Percentiles rank a stretch among this genome's conserved stretches.
phyloP scores from a whole-genome alignment of 2,113 vertebrate species.

The Noctilio leporinus region DNA sequence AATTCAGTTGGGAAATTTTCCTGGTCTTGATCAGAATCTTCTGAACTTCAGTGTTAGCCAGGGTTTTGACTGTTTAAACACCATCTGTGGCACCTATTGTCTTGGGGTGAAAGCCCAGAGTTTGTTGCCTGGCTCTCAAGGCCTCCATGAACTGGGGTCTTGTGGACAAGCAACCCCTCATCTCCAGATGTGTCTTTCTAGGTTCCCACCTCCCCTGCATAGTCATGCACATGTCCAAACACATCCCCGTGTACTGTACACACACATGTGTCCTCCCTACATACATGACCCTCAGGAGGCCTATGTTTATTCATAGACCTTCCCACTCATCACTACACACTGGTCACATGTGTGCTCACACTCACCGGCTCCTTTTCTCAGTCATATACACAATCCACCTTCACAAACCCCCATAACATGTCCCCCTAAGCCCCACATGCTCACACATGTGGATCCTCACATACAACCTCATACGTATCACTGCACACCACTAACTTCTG shows the following conservation, averaged over 20 bases:
- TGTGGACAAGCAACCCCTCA: background rate
- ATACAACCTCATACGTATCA: too few relatives aligned
- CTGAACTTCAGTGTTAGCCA: background rate
- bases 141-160: background rate
- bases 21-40: background rate
- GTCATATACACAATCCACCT: background rate
- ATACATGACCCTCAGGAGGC: rapidly evolving
- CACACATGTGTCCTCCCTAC: background rate
- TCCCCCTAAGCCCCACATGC: background rate
- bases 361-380: too few relatives aligned
- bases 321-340: background rate
- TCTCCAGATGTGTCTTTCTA: background rate
- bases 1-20: background rate
- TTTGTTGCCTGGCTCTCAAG: background rate
- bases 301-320: background rate
- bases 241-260: background rate
- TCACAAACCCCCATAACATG: background rate
- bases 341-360: background rate
- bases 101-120: background rate
- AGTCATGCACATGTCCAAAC: background rate
- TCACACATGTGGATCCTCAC: background rate
- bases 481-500: background rate
- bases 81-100: background rate
- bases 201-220: background rate
- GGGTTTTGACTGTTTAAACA: too few relatives aligned